Evolutionary conservation across 1,140 invertebrate genomes (phyloP).

Genomic region (Leptinotarsa defecta): DNA sequence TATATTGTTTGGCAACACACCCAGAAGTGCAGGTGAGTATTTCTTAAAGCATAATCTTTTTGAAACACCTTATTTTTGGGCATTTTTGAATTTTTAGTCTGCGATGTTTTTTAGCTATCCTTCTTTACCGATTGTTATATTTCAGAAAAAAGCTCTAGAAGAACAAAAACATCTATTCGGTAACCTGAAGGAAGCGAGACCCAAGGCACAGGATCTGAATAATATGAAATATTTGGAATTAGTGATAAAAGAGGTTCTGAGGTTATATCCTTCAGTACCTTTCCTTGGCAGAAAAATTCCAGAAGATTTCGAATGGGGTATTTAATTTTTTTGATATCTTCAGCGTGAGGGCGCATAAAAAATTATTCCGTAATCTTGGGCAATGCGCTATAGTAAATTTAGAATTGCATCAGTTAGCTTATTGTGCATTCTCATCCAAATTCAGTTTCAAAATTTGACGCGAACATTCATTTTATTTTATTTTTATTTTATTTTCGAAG

Average conservation of each 20-base stretch:
- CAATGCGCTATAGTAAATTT: not conserved
- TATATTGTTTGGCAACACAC: not conserved
- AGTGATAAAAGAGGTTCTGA: slow-evolving; percentile 47
- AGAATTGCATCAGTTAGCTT: too few relatives aligned
- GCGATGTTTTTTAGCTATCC: too few relatives aligned
- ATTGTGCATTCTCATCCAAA: not conserved
- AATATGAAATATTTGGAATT: slow-evolving; percentile 66
- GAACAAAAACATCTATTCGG: slow-evolving; percentile 65
- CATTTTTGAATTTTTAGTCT: too few relatives aligned
- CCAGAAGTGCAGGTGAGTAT: too few relatives aligned
- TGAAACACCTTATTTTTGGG: too few relatives aligned
- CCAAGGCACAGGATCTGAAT: slow-evolving; percentile 63
- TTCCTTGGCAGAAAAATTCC: slow-evolving; percentile 61
- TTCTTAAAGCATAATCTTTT: too few relatives aligned
- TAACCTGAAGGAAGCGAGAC: slow-evolving; percentile 55
- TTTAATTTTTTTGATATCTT: not conserved
- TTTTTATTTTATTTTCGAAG: too few relatives aligned
- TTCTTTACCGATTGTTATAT: not conserved
- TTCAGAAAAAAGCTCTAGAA: slow-evolving; percentile 58
- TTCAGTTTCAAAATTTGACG: not conserved
- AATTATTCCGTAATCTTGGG: not conserved
- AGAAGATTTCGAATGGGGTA: slow-evolving; percentile 21
- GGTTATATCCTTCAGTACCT: slow-evolving; percentile 43
- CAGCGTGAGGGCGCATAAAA: too few relatives aligned
- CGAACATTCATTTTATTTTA: too few relatives aligned